These are phyloP conservation scores for Dendrocincla fuliginosa DNA, from an alignment of 2,797 vertebrate species.

Conservation along the genomic window DNA sequence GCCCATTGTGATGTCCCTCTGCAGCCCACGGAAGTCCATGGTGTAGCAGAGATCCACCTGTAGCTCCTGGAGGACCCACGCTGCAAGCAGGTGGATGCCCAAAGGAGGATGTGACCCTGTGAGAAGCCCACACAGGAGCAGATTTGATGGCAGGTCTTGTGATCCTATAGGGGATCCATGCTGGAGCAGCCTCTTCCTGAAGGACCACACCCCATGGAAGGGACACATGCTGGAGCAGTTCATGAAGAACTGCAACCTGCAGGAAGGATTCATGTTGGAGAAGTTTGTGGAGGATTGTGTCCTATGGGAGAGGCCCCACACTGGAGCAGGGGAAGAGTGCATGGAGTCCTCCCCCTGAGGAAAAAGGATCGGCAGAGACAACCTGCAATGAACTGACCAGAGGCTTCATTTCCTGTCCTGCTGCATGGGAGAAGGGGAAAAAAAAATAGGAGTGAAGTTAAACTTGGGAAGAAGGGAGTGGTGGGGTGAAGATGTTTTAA, in stretches of 20 bases:
- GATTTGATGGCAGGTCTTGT: not conserved
- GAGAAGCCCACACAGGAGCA: not conserved
- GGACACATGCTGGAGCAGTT: rapidly evolving
- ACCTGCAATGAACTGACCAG: rapidly evolving
- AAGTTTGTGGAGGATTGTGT: not conserved
- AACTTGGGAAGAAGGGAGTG: not conserved
- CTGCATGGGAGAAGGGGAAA: rapidly evolving
- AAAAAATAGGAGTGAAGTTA: not conserved
- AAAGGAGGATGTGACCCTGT: rapidly evolving
- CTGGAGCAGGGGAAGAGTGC: not conserved
- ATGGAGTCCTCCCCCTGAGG: not conserved
- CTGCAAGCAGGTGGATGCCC: not conserved
- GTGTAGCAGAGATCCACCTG: not conserved
- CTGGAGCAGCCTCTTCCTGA: not conserved
- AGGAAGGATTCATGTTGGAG: not conserved
- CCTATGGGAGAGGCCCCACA: not conserved
- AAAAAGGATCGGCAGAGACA: not conserved
- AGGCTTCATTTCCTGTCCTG: not conserved
- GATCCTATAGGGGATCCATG: rapidly evolving
- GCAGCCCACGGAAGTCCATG: not conserved
- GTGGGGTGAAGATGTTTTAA: not conserved
- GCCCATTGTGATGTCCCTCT: rapidly evolving
- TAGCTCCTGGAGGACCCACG: rapidly evolving
- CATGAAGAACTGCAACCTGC: not conserved
- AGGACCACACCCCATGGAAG: not conserved